A percentile compares a stretch with the other conserved stretches of the same genome.
Conservation (phyloP, 2,797 vertebrate genomes). For the Thalassophryne amazonica region DNA sequence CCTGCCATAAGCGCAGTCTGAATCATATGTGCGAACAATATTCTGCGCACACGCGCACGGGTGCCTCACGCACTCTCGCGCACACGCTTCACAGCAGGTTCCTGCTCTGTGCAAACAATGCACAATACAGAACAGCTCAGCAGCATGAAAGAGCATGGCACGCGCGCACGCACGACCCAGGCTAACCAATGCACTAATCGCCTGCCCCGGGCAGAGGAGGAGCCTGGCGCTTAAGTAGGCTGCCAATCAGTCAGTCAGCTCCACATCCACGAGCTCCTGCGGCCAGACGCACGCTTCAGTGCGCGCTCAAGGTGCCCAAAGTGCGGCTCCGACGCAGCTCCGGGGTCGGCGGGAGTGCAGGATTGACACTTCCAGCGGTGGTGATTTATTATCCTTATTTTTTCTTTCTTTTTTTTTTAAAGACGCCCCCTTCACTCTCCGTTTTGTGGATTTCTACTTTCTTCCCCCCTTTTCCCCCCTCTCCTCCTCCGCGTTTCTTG, state of each 20-base stretch:
- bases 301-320: conserved; percentile 88
- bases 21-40: too few species aligned
- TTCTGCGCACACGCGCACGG: too few species aligned
- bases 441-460: conserved; percentile 58
- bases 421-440: conserved; percentile 43
- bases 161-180: conserved; percentile 62
- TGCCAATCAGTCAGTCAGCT: conserved; percentile 99
- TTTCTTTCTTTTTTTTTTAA: too few species aligned
- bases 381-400: too few species aligned
- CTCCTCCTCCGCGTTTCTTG: conserved; percentile 36
- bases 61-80: too few species aligned
- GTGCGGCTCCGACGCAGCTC: conserved; percentile 83
- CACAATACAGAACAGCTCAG: too few species aligned
- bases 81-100: too few species aligned
- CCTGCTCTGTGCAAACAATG: too few species aligned
- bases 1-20: too few species aligned
- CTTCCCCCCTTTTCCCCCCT: neutral
- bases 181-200: conserved; percentile 86
- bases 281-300: conserved; percentile 87
- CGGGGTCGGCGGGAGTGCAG: conserved; percentile 55
- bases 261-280: conserved; percentile 92
- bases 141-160: too few species aligned
- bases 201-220: conserved; percentile 91
- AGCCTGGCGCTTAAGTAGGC: conserved; percentile 89
- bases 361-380: conserved; percentile 70